Evolutionary conservation across 2,888 invertebrate genomes (phyloP), one percentile per base, ranked within the genome.

Genomic region (Hemaris fuciformis): DNA sequence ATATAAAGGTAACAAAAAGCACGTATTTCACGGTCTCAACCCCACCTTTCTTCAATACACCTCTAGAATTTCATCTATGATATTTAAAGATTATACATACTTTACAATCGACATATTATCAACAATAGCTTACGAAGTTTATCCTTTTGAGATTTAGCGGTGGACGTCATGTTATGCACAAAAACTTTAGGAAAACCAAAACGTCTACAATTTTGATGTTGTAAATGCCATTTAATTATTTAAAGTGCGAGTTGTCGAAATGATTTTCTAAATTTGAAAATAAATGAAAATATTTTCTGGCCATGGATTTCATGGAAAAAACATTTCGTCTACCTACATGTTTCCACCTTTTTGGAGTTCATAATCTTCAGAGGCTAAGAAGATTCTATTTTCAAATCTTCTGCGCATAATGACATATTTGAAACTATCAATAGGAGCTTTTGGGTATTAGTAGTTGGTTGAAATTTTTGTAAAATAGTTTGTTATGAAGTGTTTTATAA

Each of bases 141-240:
- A 59, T 89, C 90, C 76, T 87, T 91, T 68, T 77, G 79, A 57
- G 79, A 65, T 77, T 87, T 91, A 43, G 81, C 69, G 64, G 84
- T 75, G 66, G 80, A 76, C 72, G 85, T 77, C 89, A 89, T 89
- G 61, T 64, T 83, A 70, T 66, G 67, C 61, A 66, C 43, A 66
- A 66, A 66, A 63, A 59, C 64, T 71, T 62, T 67, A 65, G 65
- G 70, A 75, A 73, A 72, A 69, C 70, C 66, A 73, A 73, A 79
- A 80, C 77, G 72, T 74, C 69, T 72, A 70, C 64, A 84, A 87
- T 88, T 87, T 88, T 79, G 86, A 77, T 79, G 72, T 75, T 79
- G 72, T 75, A 74, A 56, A 31, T 57, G 31, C 42, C 53, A 22
- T 57, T 23, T 61, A 53, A 53, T 42, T 27, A 59, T 46, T 22